Percentiles rank a stretch among this genome's conserved stretches.
phyloP scores from a whole-genome alignment of 2,888 invertebrate genomes.

The Lasioglossum oenotherae region DNA sequence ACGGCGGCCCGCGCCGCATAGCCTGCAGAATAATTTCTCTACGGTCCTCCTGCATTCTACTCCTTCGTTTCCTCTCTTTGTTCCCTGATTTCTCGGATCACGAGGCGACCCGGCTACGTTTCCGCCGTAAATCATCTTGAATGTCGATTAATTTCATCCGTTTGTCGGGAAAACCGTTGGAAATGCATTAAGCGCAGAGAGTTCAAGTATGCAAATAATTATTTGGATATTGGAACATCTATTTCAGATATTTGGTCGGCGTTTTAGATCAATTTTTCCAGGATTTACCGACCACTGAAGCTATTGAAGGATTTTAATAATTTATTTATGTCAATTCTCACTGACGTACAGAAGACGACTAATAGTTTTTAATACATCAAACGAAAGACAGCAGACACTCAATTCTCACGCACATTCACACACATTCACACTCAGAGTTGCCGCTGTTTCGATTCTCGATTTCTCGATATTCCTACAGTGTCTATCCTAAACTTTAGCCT shows the following conservation, averaged over 20 bases:
- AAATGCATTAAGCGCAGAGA: background rate
- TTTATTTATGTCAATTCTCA: too few species aligned
- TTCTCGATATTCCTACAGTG: too few species aligned
- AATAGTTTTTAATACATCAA: too few species aligned
- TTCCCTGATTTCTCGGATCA: constrained; percentile 3
- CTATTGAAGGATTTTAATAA: too few species aligned
- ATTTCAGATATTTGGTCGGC: background rate
- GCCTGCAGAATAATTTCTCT: constrained; percentile 31
- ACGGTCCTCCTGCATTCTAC: constrained; percentile 11
- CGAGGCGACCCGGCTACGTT: background rate
- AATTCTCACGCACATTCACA: too few species aligned
- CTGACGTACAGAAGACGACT: too few species aligned
- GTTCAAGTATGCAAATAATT: background rate
- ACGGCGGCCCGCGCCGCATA: constrained; percentile 23
- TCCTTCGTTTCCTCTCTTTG: constrained; percentile 19
- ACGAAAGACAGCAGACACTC: too few species aligned
- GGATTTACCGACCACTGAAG: too few species aligned
- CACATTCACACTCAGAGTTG: too few species aligned
- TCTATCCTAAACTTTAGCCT: too few species aligned
- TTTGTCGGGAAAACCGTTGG: background rate
- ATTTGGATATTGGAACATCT: background rate
- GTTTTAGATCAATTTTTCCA: too few species aligned
- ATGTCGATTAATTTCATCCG: background rate
- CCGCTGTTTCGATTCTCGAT: too few species aligned
- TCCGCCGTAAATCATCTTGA: background rate